Evolutionary conservation across 2,888 invertebrate genomes (phyloP).

Genomic region (Fragum sueziense): DNA sequence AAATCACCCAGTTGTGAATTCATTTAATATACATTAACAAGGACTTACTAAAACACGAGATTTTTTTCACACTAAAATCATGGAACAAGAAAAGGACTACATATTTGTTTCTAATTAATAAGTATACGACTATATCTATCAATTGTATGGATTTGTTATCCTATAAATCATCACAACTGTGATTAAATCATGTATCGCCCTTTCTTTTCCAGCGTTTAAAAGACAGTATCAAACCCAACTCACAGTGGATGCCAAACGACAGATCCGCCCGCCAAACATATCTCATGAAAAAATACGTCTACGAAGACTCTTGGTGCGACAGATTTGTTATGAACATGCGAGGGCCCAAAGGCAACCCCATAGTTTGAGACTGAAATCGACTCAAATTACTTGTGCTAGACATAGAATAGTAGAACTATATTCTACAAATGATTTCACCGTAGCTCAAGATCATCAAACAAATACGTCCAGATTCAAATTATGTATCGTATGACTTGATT

Average conservation of each 20-base stretch:
- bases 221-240: constrained; percentile 30
- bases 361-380: background rate
- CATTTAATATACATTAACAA: too few relatives aligned
- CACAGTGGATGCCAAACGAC: constrained; percentile 42
- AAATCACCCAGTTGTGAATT: too few relatives aligned
- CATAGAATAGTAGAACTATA: background rate
- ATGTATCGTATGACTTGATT: background rate
- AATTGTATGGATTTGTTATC: too few relatives aligned
- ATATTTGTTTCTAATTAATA: too few relatives aligned
- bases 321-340: constrained; percentile 13
- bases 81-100: too few relatives aligned
- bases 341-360: constrained; percentile 14
- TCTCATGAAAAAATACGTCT: constrained; percentile 30
- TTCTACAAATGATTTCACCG: background rate
- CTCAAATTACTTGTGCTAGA: background rate
- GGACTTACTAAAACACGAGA: too few relatives aligned
- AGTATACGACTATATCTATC: too few relatives aligned
- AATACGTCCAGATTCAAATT: background rate
- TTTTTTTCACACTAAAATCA: too few relatives aligned
- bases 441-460: background rate
- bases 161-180: too few relatives aligned
- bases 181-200: too few relatives aligned
- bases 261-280: constrained; percentile 27
- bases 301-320: constrained; percentile 20
- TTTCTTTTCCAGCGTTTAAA: constrained; percentile 33